These are phyloP conservation scores for Catocala fraxini DNA, from an alignment of 2,888 invertebrate species.

Conservation along the genomic window DNA sequence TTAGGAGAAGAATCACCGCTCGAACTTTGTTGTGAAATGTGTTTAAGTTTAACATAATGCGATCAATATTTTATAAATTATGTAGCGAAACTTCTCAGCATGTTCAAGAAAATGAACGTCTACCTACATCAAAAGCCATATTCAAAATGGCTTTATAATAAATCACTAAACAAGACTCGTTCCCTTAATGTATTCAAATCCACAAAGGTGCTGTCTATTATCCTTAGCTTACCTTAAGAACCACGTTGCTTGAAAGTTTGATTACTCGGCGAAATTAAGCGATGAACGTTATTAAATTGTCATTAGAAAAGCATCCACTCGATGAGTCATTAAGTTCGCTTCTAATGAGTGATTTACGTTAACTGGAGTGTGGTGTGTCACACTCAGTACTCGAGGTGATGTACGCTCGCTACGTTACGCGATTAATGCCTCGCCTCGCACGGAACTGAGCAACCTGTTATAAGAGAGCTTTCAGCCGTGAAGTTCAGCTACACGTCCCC, in stretches of 20 bases:
- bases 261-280: constrained; percentile 78
- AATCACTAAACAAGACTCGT: constrained; percentile 71
- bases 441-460: constrained; percentile 65
- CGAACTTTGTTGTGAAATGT: constrained; percentile 22
- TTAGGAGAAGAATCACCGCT: constrained; percentile 26
- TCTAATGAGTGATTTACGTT: constrained; percentile 79
- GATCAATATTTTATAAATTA: constrained; percentile 35
- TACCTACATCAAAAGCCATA: constrained; percentile 56
- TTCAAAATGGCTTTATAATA: constrained; percentile 59
- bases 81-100: constrained; percentile 15
- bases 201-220: constrained; percentile 74
- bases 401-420: constrained; percentile 59
- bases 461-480: constrained; percentile 70
- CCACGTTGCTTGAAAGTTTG: constrained; percentile 74
- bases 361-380: constrained; percentile 74
- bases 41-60: constrained; percentile 17
- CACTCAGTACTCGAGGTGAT: constrained; percentile 64
- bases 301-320: constrained; percentile 76
- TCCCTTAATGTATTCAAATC: constrained; percentile 71
- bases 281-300: constrained; percentile 78
- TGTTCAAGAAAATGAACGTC: constrained; percentile 39
- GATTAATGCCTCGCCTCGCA: constrained; percentile 60
- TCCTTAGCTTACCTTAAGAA: constrained; percentile 67
- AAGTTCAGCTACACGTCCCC: constrained; percentile 62
- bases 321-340: constrained; percentile 73